phyloP scores from a whole-genome alignment of 2,113 vertebrate species.

The Haemorhous mexicanus region DNA sequence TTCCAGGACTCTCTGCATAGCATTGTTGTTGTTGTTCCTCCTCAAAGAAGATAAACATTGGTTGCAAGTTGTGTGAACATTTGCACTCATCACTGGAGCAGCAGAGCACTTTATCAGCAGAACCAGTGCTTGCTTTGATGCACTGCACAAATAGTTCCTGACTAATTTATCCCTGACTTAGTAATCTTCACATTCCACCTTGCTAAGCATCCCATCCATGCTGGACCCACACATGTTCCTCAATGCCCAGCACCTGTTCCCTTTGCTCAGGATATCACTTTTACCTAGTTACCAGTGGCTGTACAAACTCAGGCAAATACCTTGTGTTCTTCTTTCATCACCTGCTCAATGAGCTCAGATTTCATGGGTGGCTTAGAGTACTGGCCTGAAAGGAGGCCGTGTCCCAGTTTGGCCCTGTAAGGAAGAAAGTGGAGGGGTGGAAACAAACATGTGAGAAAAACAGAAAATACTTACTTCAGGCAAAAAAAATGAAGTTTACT shows the following conservation, averaged over 20 bases:
- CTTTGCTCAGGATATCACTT: conserved; percentile 38
- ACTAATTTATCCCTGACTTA: conserved; percentile 49
- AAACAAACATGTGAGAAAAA: conserved; percentile 19
- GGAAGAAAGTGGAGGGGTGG: not conserved
- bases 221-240: not conserved
- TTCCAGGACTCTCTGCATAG: not conserved
- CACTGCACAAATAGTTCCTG: conserved; percentile 52
- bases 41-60: not conserved
- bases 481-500: not conserved
- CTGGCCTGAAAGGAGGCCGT: conserved; percentile 94
- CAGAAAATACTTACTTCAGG: not conserved
- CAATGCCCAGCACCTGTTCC: conserved; percentile 10
- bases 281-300: conserved; percentile 52
- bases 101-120: not conserved
- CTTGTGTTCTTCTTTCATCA: conserved; percentile 99
- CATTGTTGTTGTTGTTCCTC: not conserved
- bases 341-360: conserved; percentile 99
- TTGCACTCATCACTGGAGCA: not conserved
- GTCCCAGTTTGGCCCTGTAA: conserved; percentile 93
- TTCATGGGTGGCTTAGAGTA: conserved; percentile 95
- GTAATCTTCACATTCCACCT: conserved; percentile 24
- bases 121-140: not conserved
- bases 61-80: not conserved
- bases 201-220: not conserved
- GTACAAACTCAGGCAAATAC: conserved; percentile 82